Percentiles rank a stretch among this genome's conserved stretches.
Conservation (phyloP, 2,888 invertebrate species). For the Amblyjoppa fuscipennis region DNA sequence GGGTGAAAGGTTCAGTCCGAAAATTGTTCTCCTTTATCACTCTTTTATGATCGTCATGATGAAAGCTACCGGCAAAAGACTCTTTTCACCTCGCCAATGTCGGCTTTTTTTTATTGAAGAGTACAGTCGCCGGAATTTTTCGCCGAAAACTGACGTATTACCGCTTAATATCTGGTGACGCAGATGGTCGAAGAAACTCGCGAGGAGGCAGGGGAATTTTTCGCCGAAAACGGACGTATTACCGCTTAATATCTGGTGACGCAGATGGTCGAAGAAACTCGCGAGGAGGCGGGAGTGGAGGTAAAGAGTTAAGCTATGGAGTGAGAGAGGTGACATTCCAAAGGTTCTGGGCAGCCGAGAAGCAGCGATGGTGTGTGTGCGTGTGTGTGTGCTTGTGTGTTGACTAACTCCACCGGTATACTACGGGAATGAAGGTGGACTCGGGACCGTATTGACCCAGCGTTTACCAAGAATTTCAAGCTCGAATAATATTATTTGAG, state of each 20-base stretch:
- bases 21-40: conserved; percentile 1
- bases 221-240: conserved; percentile 36
- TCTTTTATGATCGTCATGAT: background rate
- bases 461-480: conserved; percentile 76
- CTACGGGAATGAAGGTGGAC: conserved; percentile 40
- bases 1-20: background rate
- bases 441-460: conserved; percentile 72
- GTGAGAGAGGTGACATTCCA: conserved; percentile 58
- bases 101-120: conserved; percentile 42
- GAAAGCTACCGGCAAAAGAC: background rate
- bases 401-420: conserved; percentile 25
- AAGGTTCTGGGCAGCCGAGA: conserved; percentile 35
- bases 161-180: conserved; percentile 33
- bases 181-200: background rate
- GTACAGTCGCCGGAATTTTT: conserved; percentile 40
- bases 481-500: conserved; percentile 77
- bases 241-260: conserved; percentile 35
- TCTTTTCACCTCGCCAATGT: conserved; percentile 5
- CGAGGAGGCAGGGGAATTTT: conserved; percentile 16
- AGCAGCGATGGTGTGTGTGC: conserved; percentile 37
- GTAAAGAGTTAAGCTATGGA: conserved; percentile 26
- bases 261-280: background rate
- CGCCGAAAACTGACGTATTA: conserved; percentile 36
- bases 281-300: background rate
- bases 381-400: background rate